Conservation (phyloP, 1,140 invertebrate genomes). For the Pentalonia nigronervosa region DNA sequence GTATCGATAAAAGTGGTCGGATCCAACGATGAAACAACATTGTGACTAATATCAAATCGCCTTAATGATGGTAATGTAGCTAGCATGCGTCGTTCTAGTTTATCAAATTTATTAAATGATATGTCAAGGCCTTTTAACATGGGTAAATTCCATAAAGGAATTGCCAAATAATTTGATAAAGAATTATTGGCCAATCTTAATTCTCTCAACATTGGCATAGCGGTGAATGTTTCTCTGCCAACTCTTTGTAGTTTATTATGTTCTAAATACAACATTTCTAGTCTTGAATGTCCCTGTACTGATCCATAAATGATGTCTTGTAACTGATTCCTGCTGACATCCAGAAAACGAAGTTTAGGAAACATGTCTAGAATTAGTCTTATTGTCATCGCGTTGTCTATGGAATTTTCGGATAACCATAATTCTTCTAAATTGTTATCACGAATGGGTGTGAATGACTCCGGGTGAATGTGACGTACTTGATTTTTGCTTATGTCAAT, state of each 20-base stretch:
- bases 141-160: constrained; percentile 82
- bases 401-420: constrained; percentile 77
- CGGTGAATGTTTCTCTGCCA: constrained; percentile 77
- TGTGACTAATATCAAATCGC: constrained; percentile 80
- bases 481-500: constrained; percentile 81
- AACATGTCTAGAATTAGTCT: constrained; percentile 77
- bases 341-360: constrained; percentile 69
- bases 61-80: constrained; percentile 78
- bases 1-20: constrained; percentile 76
- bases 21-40: constrained; percentile 75
- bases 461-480: constrained; percentile 79
- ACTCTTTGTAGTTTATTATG: constrained; percentile 78
- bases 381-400: constrained; percentile 76
- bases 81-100: constrained; percentile 75
- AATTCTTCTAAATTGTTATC: constrained; percentile 77
- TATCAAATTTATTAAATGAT: constrained; percentile 77
- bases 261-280: constrained; percentile 82
- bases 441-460: constrained; percentile 75
- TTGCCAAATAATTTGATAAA: constrained; percentile 68
- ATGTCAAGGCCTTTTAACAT: constrained; percentile 81
- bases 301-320: constrained; percentile 78
- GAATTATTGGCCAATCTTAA: constrained; percentile 82
- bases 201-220: constrained; percentile 82
- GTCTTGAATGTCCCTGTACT: constrained; percentile 76
- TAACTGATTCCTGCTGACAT: constrained; percentile 64